Base-by-base conservation (phyloP, 2,888 invertebrate species). In the Congeria kusceri region DNA sequence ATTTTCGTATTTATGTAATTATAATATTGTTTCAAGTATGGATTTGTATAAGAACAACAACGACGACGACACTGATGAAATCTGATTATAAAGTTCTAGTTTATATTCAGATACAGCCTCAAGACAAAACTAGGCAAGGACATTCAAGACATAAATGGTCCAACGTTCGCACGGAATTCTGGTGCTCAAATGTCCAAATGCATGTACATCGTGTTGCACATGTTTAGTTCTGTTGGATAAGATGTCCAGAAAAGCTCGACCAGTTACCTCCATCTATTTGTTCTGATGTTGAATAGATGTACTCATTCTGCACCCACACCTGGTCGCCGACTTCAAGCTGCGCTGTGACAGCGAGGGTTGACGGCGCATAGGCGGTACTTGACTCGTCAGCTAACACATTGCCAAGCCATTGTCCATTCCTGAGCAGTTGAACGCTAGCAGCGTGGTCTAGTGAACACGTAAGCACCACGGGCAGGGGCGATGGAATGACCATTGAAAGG, bases 261-360 rank as follows among this genome's bases (percentile, higher is more conserved):
- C 27, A 77, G 3, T 28, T 39, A 7, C 32, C 44, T 3, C 77
- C 72, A 59, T 77, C 72, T 0, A 77, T 49, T 32, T 57, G 29
- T 59, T 77, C 77, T 18, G 72, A 56, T 28, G 72, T 32, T 23
- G 77, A 68, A 47, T 58, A 77, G 18, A 27, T 20, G 23, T 47
- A 23, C 25, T 72, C 72, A 28, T 77, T 72, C 39, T 77, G 72
- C 3, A 70, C 77, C 77, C 77, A 77, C 11, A 77, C 77, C 28
- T 77, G 47, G 29, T 77, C 77, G 4, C 67, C 72, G 9, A 28
- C 29, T 25, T 63, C 44, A 9, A 77, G 44, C 32, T 59, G 59
- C 1, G 72, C 59, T 11, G 49, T 69, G 3, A 56, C 59, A 4
- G 77, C 56, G 11, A 67, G 58, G 9, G 77, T 68, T 27, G 69